Evolutionary conservation across 2,888 invertebrate genomes (phyloP).

Genomic region (Cheiracanthium punctorium): DNA sequence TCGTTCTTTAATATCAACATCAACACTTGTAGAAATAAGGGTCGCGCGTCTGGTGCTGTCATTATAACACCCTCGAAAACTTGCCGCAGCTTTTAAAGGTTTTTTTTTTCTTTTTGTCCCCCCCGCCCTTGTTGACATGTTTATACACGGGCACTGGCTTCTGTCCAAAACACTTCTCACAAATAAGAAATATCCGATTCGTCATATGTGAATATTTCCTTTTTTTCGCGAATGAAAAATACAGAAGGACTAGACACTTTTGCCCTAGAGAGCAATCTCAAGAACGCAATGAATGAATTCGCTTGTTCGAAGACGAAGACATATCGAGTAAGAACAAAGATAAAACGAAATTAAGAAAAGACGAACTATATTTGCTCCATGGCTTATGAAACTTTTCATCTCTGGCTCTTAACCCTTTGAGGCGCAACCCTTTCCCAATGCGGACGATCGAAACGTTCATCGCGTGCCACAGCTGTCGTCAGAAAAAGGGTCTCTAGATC

Average conservation of each 20-base stretch:
- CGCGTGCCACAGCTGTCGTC: too few species aligned
- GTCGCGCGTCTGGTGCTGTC: slow-evolving; percentile 2
- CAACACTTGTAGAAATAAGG: too few species aligned
- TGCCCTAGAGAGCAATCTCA: background rate
- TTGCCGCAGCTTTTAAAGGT: background rate
- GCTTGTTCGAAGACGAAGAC: background rate
- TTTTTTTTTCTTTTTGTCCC: background rate
- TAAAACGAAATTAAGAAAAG: too few species aligned
- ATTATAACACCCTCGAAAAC: slow-evolving; percentile 7
- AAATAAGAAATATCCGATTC: background rate
- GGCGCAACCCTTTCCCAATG: too few species aligned
- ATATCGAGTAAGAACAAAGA: too few species aligned
- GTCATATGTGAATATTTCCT: background rate
- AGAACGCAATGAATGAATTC: background rate
- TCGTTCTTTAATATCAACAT: too few species aligned
- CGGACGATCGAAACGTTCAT: too few species aligned
- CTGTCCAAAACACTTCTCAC: background rate
- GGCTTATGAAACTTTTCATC: too few species aligned
- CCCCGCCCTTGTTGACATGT: background rate
- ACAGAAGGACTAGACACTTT: background rate
- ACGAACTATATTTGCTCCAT: too few species aligned
- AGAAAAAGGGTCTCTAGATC: too few species aligned
- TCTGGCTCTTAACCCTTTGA: too few species aligned
- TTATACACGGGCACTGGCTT: slow-evolving; percentile 1
- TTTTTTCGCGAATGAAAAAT: background rate